Evolutionary conservation across 2,888 invertebrate species (phyloP), one percentile per base, ranked within the genome.

Genomic region (Tromatobia lineatoria): DNA sequence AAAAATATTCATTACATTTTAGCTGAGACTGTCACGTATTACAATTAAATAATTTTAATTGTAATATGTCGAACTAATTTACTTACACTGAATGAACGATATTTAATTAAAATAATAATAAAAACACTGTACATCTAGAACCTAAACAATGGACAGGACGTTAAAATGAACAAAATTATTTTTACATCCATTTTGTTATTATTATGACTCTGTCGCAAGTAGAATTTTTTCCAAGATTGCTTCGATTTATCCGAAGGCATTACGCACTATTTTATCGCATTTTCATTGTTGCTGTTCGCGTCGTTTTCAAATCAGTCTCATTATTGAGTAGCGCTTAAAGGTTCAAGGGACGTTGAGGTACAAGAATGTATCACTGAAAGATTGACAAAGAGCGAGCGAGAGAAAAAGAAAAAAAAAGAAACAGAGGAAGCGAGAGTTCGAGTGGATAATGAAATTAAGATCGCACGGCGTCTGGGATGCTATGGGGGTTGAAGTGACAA

Each of bases 391-490:
- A 70, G 76, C 54, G 80, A 42, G 74, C 38, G 64, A 64, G 3
- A 18, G 10, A 20, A 45, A 45, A 10, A 74, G 61, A 79, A 3
- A 18, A 11, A 20, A 45, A 45, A 3, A 74, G 67, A 79, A 79
- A 84, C 74, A 81, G 81, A 81, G 81, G 81, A 81, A 64, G 79
- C 38, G 80, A 80, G 74, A 82, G 75, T 70, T 80, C 67, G 76
- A 83, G 83, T 77, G 88, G 85, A 87, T 90, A 91, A 91, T 89
- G 90, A 90, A 91, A 92, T 91, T 91, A 92, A 90, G 90, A 88
- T 88, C 88, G 87, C 87, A 88, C 87, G 83, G 86, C 87, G 88
- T 89, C 83, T 87, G 85, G 77, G 80, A 66, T 54, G 70, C 47
- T 71, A 42, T 82, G 38, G 50, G 64, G 64, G 59, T 45, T 47